Percentiles rank a stretch among this genome's conserved stretches.
Conservation (phyloP, 2,888 invertebrate genomes). For the Thalpophila matura region DNA sequence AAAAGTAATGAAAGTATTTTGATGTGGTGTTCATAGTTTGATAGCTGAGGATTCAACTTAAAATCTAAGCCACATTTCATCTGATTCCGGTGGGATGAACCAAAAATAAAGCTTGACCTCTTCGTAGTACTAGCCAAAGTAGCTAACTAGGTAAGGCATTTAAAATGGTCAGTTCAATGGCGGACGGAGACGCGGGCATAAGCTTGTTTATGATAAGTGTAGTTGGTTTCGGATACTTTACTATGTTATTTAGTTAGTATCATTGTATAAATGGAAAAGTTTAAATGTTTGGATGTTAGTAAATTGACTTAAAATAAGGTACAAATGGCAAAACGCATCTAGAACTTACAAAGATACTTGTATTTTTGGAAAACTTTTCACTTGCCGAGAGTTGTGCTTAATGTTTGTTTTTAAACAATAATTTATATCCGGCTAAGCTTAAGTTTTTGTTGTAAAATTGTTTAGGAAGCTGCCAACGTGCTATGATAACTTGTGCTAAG, state of each 20-base stretch:
- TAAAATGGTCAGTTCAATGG: too few relatives aligned
- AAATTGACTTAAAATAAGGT: not conserved
- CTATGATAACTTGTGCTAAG: conserved; percentile 10
- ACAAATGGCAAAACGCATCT: too few relatives aligned
- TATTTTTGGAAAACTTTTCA: conserved; percentile 9
- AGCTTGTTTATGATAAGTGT: not conserved
- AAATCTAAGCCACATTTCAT: too few relatives aligned
- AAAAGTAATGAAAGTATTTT: too few relatives aligned
- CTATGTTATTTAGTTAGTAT: not conserved
- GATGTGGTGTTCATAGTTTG: too few relatives aligned
- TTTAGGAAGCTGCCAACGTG: conserved; percentile 31
- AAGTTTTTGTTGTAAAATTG: conserved; percentile 38
- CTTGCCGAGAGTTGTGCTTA: conserved; percentile 2
- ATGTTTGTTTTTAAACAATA: conserved; percentile 21
- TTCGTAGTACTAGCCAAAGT: too few relatives aligned
- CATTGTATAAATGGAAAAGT: not conserved
- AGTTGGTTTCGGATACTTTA: not conserved
- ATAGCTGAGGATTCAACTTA: too few relatives aligned
- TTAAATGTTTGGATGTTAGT: not conserved
- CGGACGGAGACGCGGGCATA: too few relatives aligned
- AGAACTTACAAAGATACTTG: too few relatives aligned
- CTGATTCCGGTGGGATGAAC: too few relatives aligned
- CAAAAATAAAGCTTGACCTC: too few relatives aligned
- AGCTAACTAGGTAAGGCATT: too few relatives aligned
- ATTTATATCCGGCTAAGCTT: conserved; percentile 24